Evolutionary conservation across 2,113 vertebrate genomes (phyloP).

Genomic region (Centropus bengalensis): DNA sequence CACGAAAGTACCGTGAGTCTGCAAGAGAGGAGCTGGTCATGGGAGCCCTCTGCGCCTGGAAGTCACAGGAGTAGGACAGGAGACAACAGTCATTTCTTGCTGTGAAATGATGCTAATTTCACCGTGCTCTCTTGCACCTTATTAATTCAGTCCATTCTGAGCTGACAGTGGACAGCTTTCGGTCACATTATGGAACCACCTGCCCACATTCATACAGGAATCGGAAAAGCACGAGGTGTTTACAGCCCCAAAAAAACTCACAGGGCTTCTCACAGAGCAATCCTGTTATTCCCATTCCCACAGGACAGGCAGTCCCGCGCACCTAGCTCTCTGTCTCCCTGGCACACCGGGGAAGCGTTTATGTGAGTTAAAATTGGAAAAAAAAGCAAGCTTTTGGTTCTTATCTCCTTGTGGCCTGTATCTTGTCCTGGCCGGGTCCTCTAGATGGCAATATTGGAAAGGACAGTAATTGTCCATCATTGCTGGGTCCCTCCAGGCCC

Average conservation of each 20-base stretch:
- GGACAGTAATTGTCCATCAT: neutral
- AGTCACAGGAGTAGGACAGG: neutral
- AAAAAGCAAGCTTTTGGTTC: neutral
- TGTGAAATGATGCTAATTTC: neutral
- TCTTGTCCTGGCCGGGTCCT: slow-evolving; percentile 44
- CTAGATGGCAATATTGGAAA: slow-evolving; percentile 71
- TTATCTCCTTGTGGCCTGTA: neutral
- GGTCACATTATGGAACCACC: neutral
- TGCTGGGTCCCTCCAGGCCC: fast-evolving
- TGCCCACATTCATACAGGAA: neutral
- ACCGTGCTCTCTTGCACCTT: neutral
- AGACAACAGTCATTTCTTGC: neutral
- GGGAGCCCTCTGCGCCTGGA: neutral
- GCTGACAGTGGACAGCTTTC: neutral
- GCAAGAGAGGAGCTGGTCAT: fast-evolving
- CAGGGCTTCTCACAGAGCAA: neutral
- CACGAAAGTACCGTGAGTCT: fast-evolving
- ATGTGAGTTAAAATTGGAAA: neutral
- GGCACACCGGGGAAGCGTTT: neutral
- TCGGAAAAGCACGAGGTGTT: fast-evolving
- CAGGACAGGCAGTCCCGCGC: neutral
- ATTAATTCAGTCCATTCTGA: neutral
- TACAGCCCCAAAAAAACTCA: neutral
- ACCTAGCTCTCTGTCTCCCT: fast-evolving
- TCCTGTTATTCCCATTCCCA: neutral